Base-by-base conservation (phyloP, 2,797 vertebrate genomes). In the Sus cebifrons region DNA sequence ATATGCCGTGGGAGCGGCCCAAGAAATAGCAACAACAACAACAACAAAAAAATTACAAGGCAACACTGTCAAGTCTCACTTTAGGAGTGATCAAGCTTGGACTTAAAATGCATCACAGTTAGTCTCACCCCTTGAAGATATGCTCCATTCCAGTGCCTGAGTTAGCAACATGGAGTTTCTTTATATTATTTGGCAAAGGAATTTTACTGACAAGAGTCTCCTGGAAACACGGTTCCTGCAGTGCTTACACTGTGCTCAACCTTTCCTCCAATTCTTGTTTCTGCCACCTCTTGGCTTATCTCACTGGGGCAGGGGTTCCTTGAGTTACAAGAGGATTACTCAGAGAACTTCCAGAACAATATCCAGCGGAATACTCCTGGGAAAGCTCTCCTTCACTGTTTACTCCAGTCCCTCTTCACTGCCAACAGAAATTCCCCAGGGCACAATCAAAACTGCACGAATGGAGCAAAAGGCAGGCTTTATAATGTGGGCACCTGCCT, bases 161-260 rank as follows among this genome's bases (percentile, higher is more conserved):
- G 25, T 56, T 23, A 15, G 82, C 67, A 27, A 5, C 64, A 8
- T 0, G 2, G 52, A 5, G 20, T 18, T 21, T 56, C 73, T 11
- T 1, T 18, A 11, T 0, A 58, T 25, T 5, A 9, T 32, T 2
- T 70, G 84, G 49, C 91, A 54, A 5, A 52, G 67, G 73, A 78
- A 54, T 65, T 25, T 4, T 6, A 8, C 8, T 1, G 21, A n/a
- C 32, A 58, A n/a, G 44, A 29, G 3, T 74, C 68, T 56, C 58
- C 74, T 8, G 21, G 70, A 62, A 94, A 74, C 6, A 2, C 2
- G 14, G 6, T 16, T 17, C 12, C 44, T 40, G 27, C 2, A 23
- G 36, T 0, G 15, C 40, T 20, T 4, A 3, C 0, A 21, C 25
- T 16, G 71, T 0, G 0, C 9, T 13, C 18, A 9, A 21, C 40